Base-by-base conservation (phyloP, 2,888 invertebrate genomes). In the Poecilobothrus nobilitatus region DNA sequence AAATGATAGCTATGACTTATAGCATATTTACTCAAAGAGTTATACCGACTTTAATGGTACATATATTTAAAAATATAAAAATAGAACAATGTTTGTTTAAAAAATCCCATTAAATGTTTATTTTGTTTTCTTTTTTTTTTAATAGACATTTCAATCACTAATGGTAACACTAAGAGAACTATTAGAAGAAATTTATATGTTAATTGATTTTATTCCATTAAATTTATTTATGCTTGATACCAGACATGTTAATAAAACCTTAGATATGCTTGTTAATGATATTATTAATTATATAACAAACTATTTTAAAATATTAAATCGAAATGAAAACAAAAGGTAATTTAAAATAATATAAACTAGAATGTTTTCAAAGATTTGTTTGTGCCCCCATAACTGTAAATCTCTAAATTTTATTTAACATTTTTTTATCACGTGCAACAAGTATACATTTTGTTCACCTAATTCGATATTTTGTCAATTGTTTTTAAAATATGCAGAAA, bases 181-280 rank as follows among this genome's bases (percentile, higher is more conserved):
- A 61, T 87, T 89, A 72, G 86, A 88, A 75, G 91, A 92, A 81
- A 87, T 94, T 70, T 85, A 87, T 72, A 84, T 88, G 78, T 86
- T 94, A 75, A 86, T 91, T 53, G 86, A 90, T 70, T 87, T 90
- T 75, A 89, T 95, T 64, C 92, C 94, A 0, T 83, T 95, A 69
- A 95, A 94, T 83, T 86, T 96, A 84, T 84, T 95, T 73, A 89
- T 91, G 84, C 83, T 92, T 72, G 90, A 92, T 77, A 85, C 84
- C 76, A 80, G 81, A 10, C 81, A 80, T 74, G 79, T 81, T 69
- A 82, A 82, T 73, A 74, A 74, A 68, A 77, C 80, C 65, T 73
- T 82, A 67, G 76, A 75, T 63, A 78, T 78, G 76, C 74, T 81
- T 71, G 76, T 82, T 68, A 73, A 75, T 70, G 78, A 81, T 71